Evolutionary conservation across 2,888 invertebrate species (phyloP).

Genomic region (Patella pellucida): DNA sequence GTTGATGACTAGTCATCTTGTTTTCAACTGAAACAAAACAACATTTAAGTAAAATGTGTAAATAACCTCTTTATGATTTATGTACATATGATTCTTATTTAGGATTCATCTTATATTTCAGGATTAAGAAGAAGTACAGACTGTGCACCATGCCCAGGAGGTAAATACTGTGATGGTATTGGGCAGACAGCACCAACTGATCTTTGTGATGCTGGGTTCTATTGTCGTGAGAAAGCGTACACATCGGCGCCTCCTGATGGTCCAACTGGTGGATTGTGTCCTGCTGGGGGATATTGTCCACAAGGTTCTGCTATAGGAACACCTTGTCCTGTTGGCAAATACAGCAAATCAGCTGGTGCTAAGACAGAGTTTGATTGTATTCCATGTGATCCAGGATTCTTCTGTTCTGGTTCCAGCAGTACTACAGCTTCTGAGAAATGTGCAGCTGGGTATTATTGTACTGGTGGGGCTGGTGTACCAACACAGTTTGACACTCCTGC

Average conservation of each 20-base stretch:
- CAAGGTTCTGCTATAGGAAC: slow-evolving; percentile 59
- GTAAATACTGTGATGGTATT: slow-evolving; percentile 68
- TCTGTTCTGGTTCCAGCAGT: slow-evolving; percentile 65
- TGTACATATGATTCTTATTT: not conserved
- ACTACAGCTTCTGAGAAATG: slow-evolving; percentile 58
- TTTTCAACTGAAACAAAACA: too few species aligned
- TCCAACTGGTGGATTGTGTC: slow-evolving; percentile 66
- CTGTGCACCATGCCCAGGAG: slow-evolving; percentile 69
- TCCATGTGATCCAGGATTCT: slow-evolving; percentile 67
- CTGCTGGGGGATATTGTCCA: slow-evolving; percentile 68
- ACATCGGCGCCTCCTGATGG: slow-evolving; percentile 69
- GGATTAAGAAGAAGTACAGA: slow-evolving; percentile 59
- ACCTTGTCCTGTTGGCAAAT: slow-evolving; percentile 63
- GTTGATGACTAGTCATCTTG: too few species aligned
- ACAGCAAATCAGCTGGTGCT: slow-evolving; percentile 64
- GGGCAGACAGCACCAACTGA: slow-evolving; percentile 64
- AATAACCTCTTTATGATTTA: not conserved
- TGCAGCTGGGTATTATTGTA: slow-evolving; percentile 67
- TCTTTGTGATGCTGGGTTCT: slow-evolving; percentile 64
- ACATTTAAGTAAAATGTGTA: not conserved
- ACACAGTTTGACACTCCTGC: slow-evolving; percentile 60
- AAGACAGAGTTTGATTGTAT: slow-evolving; percentile 65
- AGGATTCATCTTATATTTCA: slow-evolving; percentile 3
- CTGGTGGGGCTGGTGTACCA: slow-evolving; percentile 62
- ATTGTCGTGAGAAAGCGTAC: slow-evolving; percentile 67